These are phyloP conservation scores for Oligia fasciuncula DNA, from an alignment of 2,888 invertebrate genomes.

Conservation along the genomic window DNA sequence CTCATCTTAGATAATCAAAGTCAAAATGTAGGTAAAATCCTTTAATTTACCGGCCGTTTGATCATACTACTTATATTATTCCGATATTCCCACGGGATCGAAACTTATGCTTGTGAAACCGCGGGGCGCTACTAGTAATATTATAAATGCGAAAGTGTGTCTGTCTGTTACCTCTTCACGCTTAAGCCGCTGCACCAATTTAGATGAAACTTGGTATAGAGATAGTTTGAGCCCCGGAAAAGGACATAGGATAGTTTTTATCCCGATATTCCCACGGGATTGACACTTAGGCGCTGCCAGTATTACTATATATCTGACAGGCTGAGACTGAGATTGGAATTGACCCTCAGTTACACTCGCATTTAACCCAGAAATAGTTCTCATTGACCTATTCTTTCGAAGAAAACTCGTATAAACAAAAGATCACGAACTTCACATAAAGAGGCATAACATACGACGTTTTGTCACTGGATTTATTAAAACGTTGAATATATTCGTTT, in stretches of 20 bases:
- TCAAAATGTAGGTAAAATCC: background rate
- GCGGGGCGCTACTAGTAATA: too few species aligned
- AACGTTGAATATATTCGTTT: conserved; percentile 67
- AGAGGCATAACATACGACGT: conserved; percentile 60
- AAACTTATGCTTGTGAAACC: too few species aligned
- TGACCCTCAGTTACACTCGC: background rate
- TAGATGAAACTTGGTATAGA: too few species aligned
- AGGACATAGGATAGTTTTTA: too few species aligned
- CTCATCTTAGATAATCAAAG: too few species aligned
- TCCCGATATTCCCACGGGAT: too few species aligned
- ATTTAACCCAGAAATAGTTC: background rate
- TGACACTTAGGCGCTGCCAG: too few species aligned
- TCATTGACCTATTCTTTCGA: conserved; percentile 14
- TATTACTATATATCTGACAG: background rate
- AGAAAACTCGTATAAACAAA: conserved; percentile 19
- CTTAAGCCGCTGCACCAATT: too few species aligned
- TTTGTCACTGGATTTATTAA: conserved; percentile 72
- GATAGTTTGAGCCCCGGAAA: too few species aligned
- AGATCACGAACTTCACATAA: conserved; percentile 35
- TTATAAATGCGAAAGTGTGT: too few species aligned
- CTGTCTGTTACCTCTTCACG: too few species aligned
- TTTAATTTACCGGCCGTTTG: background rate
- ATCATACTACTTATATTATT: background rate
- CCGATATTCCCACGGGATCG: too few species aligned
- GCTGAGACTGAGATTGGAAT: background rate